Conservation (phyloP, 2,888 invertebrate species). For the Caenorhabditis uteleia region DNA sequence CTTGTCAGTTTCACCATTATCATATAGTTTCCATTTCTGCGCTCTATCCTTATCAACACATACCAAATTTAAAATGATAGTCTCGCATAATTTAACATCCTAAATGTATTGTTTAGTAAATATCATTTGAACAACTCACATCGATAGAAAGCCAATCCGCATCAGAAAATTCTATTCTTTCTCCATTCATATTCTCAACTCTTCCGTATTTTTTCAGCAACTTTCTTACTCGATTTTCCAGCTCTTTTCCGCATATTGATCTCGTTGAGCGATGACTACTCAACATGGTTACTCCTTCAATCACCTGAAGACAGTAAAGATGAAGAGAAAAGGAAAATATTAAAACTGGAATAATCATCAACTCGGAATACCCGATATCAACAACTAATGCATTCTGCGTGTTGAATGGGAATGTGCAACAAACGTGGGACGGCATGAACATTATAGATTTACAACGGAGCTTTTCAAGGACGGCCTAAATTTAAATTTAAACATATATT, state of each 20-base stretch:
- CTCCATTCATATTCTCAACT: slow-evolving; percentile 32
- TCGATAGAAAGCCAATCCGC: slow-evolving; percentile 35
- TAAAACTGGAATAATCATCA: slow-evolving; percentile 71
- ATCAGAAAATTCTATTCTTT: slow-evolving; percentile 24
- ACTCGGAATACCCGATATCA: slow-evolving; percentile 86
- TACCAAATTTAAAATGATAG: slow-evolving; percentile 15
- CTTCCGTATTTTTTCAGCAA: slow-evolving; percentile 38
- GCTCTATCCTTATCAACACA: slow-evolving; percentile 16
- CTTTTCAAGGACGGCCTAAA: slow-evolving; percentile 28
- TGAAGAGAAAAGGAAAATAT: neutral
- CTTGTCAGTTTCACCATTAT: slow-evolving; percentile 15
- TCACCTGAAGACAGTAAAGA: slow-evolving; percentile 71
- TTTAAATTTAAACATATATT: neutral
- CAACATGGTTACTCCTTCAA: slow-evolving; percentile 84
- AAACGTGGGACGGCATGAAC: slow-evolving; percentile 85
- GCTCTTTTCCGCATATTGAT: slow-evolving; percentile 73
- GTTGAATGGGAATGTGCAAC: slow-evolving; percentile 84
- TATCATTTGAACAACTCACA: slow-evolving; percentile 5
- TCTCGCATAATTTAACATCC: slow-evolving; percentile 14
- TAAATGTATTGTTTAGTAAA: neutral
- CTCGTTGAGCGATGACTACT: slow-evolving; percentile 80
- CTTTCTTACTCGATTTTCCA: slow-evolving; percentile 32
- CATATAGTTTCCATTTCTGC: slow-evolving; percentile 24
- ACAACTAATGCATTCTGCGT: slow-evolving; percentile 83
- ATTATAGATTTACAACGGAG: slow-evolving; percentile 76